A percentile compares a stretch with the other conserved stretches of the same genome.
These are phyloP conservation scores for Battus philenor DNA, from an alignment of 1,140 invertebrate genomes.

Conservation along the genomic window DNA sequence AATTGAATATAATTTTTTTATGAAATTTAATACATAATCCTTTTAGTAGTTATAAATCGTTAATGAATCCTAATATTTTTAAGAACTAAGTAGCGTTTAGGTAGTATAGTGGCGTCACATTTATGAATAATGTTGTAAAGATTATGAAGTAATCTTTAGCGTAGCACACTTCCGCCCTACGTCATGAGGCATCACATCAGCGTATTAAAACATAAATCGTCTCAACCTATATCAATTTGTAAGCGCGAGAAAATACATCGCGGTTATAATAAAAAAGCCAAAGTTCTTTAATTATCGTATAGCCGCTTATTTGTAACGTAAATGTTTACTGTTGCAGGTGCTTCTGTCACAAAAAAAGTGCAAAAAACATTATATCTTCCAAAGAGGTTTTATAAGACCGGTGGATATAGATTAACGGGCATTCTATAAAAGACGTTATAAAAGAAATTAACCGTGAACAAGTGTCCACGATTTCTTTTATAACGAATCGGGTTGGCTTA, in stretches of 20 bases:
- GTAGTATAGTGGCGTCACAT: conserved; percentile 17
- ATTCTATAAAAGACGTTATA: background rate
- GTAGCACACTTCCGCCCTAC: conserved; percentile 22
- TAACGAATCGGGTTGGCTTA: too few species aligned
- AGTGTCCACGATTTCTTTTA: background rate
- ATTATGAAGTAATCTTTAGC: conserved; percentile 15
- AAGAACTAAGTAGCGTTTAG: conserved; percentile 31
- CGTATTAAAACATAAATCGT: background rate
- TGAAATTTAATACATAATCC: conserved; percentile 6
- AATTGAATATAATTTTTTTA: too few species aligned
- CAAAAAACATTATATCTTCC: conserved; percentile 13
- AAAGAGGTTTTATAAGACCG: background rate
- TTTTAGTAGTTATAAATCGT: conserved; percentile 38
- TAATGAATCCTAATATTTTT: conserved; percentile 54
- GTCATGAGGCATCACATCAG: conserved; percentile 20
- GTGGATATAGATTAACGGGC: background rate
- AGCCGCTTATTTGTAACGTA: conserved; percentile 18
- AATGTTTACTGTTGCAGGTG: conserved; percentile 30
- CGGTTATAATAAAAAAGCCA: conserved; percentile 24
- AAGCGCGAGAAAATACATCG: background rate
- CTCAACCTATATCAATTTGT: background rate
- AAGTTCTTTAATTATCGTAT: conserved; percentile 28
- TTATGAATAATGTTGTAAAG: conserved; percentile 34
- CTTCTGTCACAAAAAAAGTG: conserved; percentile 33
- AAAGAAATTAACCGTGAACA: background rate